Conservation (phyloP, 2,113 vertebrate species). For the Leucopternis melanops region DNA sequence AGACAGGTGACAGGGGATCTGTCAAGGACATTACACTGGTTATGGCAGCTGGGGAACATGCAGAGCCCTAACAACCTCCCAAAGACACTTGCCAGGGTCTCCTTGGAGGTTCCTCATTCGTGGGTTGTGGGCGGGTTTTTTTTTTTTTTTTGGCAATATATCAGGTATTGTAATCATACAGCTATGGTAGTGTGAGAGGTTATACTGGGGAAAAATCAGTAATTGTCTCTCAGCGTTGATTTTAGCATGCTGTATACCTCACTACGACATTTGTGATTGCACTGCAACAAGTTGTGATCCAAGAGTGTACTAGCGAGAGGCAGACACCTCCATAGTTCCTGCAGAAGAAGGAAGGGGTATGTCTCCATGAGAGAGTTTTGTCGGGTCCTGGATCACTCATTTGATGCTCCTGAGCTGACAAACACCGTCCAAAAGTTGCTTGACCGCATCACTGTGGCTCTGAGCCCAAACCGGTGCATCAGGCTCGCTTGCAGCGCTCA, state of each 20-base stretch:
- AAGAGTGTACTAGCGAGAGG: background rate
- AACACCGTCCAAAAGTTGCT: background rate
- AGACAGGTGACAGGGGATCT: background rate
- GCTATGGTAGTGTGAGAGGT: background rate
- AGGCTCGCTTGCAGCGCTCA: rapidly evolving
- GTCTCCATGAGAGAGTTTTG: background rate
- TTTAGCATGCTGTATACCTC: rapidly evolving
- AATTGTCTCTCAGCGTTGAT: background rate
- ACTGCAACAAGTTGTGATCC: background rate
- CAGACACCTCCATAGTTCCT: background rate
- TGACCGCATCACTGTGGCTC: background rate
- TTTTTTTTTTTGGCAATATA: background rate
- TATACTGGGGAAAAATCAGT: background rate
- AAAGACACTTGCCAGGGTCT: background rate
- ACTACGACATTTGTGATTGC: background rate
- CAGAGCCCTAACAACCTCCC: background rate
- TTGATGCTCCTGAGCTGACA: background rate
- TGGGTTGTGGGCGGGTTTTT: background rate
- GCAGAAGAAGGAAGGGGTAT: background rate
- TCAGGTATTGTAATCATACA: background rate
- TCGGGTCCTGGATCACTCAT: background rate
- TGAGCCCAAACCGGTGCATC: background rate
- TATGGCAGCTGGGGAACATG: background rate
- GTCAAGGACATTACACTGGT: background rate
- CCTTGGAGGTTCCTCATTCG: background rate